Evolutionary conservation across 2,113 vertebrate species (phyloP), one percentile per base, ranked within the genome.

Genomic region (Catharus fuscescens): DNA sequence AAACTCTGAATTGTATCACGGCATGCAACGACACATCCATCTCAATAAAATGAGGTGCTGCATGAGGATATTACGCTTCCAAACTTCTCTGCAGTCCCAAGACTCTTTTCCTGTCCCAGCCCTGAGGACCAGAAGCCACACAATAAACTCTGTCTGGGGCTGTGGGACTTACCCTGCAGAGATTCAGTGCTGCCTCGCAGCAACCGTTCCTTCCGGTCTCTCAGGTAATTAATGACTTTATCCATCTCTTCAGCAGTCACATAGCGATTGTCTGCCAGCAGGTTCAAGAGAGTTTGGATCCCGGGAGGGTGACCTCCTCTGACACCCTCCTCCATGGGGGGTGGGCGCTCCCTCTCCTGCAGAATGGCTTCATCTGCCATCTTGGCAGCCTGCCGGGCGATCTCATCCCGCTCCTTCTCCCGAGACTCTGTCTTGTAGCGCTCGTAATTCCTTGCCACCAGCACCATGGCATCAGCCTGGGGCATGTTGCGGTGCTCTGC

Each of bases 401-500:
- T 99, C 78, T 99, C 99, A 53, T 99, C 99, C 0, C 99, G 98
- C 77, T 99, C 99, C 83, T 99, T 99, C 90, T 99, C 98, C 29
- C 99, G 99, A 44, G 98, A 98, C 96, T 99, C 99, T 0, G 98
- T 98, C 96, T 99, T 99, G 97, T 99, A 99, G 54, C 98, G 97
- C 81, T 99, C 98, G 3, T 99, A 99, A 96, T 99, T 99, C 97
- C 99, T 98, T 8, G 98, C 99, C 88, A 99, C 99, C 92, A 99
- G 98, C 93, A 99, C 98, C 99, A 99, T 99, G 95, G 99, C 99
- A 9, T 99, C 99, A 42, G 98, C 99, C 92, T 99, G 99, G 29
- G 99, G 99, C 99, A 99, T 99, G 97, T 99, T 99, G 67, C 99
- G 99, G 96, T 99, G 99, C 52, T 99, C 99, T 99, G 95, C 2